These are phyloP conservation scores for Camponotus fellah DNA, from an alignment of 2,888 invertebrate genomes.

Conservation along the genomic window DNA sequence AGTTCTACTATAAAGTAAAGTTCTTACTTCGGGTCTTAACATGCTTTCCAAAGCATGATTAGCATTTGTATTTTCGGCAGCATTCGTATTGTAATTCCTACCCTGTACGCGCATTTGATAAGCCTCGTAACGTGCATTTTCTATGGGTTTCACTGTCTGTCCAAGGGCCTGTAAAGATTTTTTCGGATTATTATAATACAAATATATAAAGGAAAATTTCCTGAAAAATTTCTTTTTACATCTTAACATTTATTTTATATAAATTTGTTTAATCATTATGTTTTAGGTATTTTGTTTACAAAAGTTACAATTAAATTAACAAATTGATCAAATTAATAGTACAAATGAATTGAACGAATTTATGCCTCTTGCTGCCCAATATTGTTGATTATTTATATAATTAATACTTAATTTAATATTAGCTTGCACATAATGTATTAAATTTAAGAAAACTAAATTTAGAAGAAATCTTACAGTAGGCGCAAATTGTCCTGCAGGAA, in stretches of 20 bases:
- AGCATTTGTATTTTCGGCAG: constrained; percentile 72
- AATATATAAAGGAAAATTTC: not conserved
- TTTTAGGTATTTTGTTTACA: not conserved
- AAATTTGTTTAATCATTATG: constrained; percentile 9
- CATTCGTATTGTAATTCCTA: constrained; percentile 78
- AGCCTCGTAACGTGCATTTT: constrained; percentile 93
- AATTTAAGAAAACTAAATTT: not conserved
- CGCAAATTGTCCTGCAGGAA: constrained; percentile 92
- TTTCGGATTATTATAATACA: constrained; percentile 39
- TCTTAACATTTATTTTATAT: not conserved
- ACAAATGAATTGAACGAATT: too few species aligned
- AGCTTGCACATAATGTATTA: not conserved
- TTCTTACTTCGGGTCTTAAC: constrained; percentile 85
- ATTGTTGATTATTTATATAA: too few species aligned
- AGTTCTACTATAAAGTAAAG: not conserved
- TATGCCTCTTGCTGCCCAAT: too few species aligned
- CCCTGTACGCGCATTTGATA: constrained; percentile 89
- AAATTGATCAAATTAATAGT: too few species aligned
- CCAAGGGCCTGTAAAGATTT: constrained; percentile 88
- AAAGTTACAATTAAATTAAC: not conserved
- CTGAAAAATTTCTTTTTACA: not conserved
- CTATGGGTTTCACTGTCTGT: constrained; percentile 87
- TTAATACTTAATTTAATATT: not conserved
- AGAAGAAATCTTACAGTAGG: constrained; percentile 88
- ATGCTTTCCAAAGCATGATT: constrained; percentile 86